phyloP scores from a whole-genome alignment of 2,888 invertebrate species.

The Coremacera marginata region DNA sequence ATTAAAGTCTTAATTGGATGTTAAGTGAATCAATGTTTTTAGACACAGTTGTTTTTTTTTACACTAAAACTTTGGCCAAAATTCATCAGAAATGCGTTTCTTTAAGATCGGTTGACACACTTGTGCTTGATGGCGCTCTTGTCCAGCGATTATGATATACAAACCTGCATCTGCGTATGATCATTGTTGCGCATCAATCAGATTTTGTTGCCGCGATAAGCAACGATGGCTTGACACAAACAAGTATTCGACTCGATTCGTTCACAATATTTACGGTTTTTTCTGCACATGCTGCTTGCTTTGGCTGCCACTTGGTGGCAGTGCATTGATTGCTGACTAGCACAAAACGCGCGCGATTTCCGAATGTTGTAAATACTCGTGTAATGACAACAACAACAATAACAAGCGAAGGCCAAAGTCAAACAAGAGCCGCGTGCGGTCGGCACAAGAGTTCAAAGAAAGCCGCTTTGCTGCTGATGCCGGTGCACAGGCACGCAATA shows the following conservation, averaged over 20 bases:
- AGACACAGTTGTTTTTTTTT: background rate
- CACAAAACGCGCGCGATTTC: conserved; percentile 26
- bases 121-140: background rate
- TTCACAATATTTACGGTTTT: background rate
- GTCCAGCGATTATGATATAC: background rate
- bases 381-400: conserved; percentile 33
- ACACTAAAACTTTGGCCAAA: no score
- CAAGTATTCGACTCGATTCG: conserved; percentile 6
- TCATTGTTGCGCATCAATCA: conserved; percentile 6
- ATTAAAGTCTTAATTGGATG: background rate
- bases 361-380: conserved; percentile 36
- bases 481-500: conserved; percentile 13
- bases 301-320: conserved; percentile 36
- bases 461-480: conserved; percentile 13
- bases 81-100: background rate
- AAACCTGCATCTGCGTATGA: background rate
- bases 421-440: conserved; percentile 28
- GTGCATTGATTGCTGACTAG: conserved; percentile 42
- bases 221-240: conserved; percentile 12
- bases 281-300: background rate
- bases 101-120: background rate
- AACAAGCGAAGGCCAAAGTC: conserved; percentile 3
- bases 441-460: conserved; percentile 29
- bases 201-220: conserved; percentile 25
- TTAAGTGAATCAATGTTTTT: no score